phyloP scores from a whole-genome alignment of 2,797 vertebrate genomes.

The Schizopygopsis malacanthus region DNA sequence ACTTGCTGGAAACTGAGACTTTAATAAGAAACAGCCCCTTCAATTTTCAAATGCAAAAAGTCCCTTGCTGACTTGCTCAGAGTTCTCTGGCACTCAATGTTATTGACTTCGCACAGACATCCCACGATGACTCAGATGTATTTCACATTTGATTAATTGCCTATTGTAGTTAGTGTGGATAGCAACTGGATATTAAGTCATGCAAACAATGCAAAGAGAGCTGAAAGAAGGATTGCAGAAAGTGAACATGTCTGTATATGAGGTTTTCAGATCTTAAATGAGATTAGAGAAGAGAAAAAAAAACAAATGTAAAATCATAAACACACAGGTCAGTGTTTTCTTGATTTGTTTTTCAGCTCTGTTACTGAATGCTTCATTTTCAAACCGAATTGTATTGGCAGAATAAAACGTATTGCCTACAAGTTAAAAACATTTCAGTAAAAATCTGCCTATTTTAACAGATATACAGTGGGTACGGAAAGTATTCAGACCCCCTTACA shows the following conservation, averaged over 20 bases:
- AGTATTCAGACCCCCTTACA: too few species aligned
- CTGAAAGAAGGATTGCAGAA: not conserved
- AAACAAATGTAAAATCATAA: not conserved
- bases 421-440: not conserved
- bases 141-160: not conserved
- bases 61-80: constrained; percentile 14
- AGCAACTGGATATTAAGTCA: constrained; percentile 24
- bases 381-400: not conserved
- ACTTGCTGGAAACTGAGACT: constrained; percentile 20
- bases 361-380: not conserved
- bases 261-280: not conserved
- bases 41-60: constrained; percentile 17
- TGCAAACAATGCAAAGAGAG: not conserved
- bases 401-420: not conserved
- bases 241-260: not conserved
- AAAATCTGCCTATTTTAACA: constrained; percentile 4
- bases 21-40: constrained; percentile 31
- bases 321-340: not conserved
- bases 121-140: constrained; percentile 10
- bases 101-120: not conserved
- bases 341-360: not conserved
- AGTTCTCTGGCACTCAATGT: constrained; percentile 10
- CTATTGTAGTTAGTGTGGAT: not conserved
- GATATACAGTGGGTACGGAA: too few species aligned
- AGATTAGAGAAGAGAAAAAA: not conserved